Conservation (phyloP, 2,113 vertebrate species). For the Pluvialis apricaria region DNA sequence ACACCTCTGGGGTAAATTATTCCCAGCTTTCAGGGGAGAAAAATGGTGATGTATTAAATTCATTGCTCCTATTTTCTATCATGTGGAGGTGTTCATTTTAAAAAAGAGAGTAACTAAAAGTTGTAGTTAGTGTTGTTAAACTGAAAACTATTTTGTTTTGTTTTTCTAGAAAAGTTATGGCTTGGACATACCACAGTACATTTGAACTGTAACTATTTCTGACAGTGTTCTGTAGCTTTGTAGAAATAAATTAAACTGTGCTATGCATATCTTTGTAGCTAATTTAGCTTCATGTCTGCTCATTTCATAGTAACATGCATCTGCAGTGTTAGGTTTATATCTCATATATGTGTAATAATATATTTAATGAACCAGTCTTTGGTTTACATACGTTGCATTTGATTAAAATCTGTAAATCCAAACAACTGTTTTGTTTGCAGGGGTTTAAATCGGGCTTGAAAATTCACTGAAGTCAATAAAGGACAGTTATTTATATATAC, state of each 20-base stretch:
- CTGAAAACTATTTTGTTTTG: neutral
- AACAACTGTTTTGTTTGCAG: neutral
- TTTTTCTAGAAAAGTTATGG: neutral
- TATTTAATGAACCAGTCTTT: neutral
- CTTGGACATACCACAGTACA: rapidly evolving
- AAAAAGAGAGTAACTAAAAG: neutral
- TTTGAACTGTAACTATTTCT: neutral
- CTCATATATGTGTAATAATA: neutral
- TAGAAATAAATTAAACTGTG: neutral
- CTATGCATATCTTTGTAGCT: neutral
- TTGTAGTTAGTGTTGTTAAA: neutral
- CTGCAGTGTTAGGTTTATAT: neutral
- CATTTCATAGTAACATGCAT: neutral
- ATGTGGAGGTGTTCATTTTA: neutral
- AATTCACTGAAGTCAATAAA: neutral
- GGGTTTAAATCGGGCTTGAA: neutral
- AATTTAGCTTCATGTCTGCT: neutral
- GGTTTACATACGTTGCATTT: neutral
- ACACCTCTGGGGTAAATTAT: neutral
- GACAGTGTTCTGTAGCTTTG: neutral
- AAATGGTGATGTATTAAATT: neutral
- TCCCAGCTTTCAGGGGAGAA: neutral
- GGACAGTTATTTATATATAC: neutral
- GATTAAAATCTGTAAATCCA: neutral
- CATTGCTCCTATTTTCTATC: neutral